Evolutionary conservation across 2,113 vertebrate species (phyloP).

Genomic region (Nothoprocta pentlandii): DNA sequence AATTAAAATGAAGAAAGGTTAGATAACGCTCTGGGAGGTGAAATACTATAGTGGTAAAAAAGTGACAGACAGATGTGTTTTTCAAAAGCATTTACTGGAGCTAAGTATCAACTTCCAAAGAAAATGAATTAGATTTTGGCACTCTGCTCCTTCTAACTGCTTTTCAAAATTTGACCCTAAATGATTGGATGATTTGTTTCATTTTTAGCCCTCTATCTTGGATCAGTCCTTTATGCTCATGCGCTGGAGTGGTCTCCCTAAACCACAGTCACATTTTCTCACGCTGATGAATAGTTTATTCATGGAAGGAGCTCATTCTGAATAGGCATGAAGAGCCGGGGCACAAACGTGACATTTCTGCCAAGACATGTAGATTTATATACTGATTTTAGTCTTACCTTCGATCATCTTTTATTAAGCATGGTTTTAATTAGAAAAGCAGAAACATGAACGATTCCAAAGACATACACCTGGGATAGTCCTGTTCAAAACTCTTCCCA

Average conservation of each 20-base stretch:
- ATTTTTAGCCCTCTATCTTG: neutral
- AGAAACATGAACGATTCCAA: neutral
- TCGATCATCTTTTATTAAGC: neutral
- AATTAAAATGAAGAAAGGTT: neutral
- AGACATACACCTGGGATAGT: neutral
- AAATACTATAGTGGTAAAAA: neutral
- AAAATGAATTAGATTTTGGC: neutral
- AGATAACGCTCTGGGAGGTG: neutral
- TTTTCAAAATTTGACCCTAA: neutral
- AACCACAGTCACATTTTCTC: neutral
- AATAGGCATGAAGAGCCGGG: neutral
- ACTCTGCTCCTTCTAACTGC: neutral
- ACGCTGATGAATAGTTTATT: neutral
- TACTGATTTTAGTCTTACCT: neutral
- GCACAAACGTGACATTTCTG: neutral
- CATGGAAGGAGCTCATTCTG: neutral
- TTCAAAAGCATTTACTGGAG: neutral
- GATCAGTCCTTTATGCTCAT: rapidly evolving
- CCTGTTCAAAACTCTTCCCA: neutral
- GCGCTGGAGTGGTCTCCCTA: neutral
- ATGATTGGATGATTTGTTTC: neutral
- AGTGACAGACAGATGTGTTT: neutral
- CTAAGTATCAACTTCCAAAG: neutral
- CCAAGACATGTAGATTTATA: neutral
- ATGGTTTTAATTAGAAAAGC: neutral